These are phyloP conservation scores for Felis catus DNA, from an alignment of 2,113 vertebrate genomes.

Conservation along the genomic window DNA sequence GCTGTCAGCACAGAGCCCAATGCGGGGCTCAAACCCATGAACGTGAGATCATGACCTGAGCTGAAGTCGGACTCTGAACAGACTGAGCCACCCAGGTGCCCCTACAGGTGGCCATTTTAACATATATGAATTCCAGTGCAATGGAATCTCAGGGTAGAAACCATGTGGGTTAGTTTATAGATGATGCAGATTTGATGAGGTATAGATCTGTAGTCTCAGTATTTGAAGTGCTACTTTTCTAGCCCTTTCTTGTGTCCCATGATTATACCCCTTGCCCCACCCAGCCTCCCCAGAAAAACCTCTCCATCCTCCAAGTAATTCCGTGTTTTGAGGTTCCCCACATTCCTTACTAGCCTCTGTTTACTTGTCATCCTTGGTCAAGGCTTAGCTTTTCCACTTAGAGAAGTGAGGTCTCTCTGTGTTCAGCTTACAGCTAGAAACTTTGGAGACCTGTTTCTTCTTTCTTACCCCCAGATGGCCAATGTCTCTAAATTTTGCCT, in stretches of 20 bases:
- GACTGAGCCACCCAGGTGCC: too few relatives aligned
- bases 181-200: slow-evolving; percentile 13
- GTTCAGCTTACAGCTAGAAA: neutral
- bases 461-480: neutral
- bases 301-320: neutral
- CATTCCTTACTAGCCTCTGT: slow-evolving; percentile 11
- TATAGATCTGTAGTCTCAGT: neutral
- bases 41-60: too few relatives aligned
- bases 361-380: neutral
- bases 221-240: neutral
- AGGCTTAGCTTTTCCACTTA: slow-evolving; percentile 24
- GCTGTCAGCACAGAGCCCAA: too few relatives aligned
- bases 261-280: neutral
- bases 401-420: slow-evolving; percentile 9
- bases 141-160: slow-evolving; percentile 14
- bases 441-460: neutral
- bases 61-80: too few relatives aligned
- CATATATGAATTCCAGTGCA: neutral
- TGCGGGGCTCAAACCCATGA: too few relatives aligned
- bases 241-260: slow-evolving; percentile 33
- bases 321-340: neutral
- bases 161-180: neutral
- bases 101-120: neutral
- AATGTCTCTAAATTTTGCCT: neutral
- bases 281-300: neutral